These are phyloP conservation scores for Bombus superbus DNA, from an alignment of 1,140 invertebrate genomes.

Conservation along the genomic window DNA sequence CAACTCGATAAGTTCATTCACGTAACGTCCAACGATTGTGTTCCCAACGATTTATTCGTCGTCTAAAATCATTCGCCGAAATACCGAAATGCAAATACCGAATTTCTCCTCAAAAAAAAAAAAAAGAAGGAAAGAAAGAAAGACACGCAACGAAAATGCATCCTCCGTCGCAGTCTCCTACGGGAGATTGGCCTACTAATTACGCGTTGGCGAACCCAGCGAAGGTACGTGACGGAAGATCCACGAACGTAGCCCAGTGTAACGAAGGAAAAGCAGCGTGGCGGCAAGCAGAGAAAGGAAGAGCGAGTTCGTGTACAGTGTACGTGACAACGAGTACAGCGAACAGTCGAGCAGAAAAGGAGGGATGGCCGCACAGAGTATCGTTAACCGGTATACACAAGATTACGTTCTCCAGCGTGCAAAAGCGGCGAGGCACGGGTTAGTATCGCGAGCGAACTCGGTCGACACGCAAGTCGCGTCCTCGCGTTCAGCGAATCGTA, in stretches of 20 bases:
- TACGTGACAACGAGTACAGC: neutral
- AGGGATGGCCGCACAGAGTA: constrained; percentile 52
- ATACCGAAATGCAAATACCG: no score
- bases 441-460: constrained; percentile 59
- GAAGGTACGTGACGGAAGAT: neutral
- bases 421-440: constrained; percentile 43
- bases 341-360: constrained; percentile 12
- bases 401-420: constrained; percentile 62
- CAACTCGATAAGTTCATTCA: no score
- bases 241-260: neutral
- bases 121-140: no score
- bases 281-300: neutral
- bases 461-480: constrained; percentile 12
- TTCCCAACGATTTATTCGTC: no score
- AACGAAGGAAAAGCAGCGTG: neutral
- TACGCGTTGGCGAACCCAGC: neutral
- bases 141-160: no score
- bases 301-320: neutral
- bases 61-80: no score
- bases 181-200: no score
- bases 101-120: no score
- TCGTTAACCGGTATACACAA: constrained; percentile 59
- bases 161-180: no score
- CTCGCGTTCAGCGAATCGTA: neutral
- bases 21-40: no score